Conservation (phyloP, 1,140 invertebrate species). For the Brachionus calyciflorus region DNA sequence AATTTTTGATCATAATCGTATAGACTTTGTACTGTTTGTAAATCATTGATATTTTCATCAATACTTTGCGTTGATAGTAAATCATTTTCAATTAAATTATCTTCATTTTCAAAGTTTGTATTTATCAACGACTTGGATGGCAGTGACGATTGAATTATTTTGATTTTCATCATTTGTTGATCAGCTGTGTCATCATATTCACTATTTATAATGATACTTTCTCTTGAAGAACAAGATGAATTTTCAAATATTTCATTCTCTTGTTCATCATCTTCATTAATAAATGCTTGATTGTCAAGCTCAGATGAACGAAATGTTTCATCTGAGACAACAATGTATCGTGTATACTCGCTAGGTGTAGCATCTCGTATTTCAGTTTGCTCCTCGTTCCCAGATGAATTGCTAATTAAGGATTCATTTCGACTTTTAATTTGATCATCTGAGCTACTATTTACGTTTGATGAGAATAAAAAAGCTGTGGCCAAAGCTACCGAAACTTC, state of each 20-base stretch:
- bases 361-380: neutral
- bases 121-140: neutral
- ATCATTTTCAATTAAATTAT: neutral
- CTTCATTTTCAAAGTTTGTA: neutral
- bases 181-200: conserved; percentile 7
- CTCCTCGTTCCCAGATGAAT: neutral
- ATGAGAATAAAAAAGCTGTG: conserved; percentile 27
- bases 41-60: too few species aligned
- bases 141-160: neutral
- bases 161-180: conserved; percentile 14
- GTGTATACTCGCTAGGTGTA: neutral
- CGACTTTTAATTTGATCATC: conserved; percentile 11
- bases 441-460: conserved; percentile 24
- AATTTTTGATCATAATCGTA: too few species aligned
- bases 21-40: too few species aligned
- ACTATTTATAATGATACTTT: conserved; percentile 4
- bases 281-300: conserved; percentile 20
- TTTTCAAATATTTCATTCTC: too few species aligned
- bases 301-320: neutral
- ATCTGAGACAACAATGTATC: neutral
- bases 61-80: too few species aligned
- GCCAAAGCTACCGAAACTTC: conserved; percentile 30
- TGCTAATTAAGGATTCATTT: neutral
- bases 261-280: neutral
- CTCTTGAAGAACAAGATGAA: neutral